Conservation (phyloP, 2,888 invertebrate genomes). For the Watsonalla binaria region DNA sequence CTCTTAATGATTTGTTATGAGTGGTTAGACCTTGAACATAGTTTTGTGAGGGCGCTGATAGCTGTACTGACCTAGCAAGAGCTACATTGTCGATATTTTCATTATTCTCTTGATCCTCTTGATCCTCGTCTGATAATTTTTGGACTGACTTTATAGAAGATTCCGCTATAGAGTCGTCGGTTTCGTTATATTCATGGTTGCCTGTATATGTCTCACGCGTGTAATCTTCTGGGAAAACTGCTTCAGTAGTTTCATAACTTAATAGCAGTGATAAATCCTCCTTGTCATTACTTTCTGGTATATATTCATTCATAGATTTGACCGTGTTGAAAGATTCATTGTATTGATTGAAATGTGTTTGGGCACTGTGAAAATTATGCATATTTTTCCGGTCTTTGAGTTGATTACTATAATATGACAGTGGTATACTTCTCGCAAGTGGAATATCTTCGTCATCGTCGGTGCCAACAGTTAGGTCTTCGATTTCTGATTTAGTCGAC, state of each 20-base stretch:
- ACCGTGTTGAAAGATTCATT: not conserved
- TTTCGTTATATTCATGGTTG: slow-evolving; percentile 46
- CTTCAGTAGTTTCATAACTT: not conserved
- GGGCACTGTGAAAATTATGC: not conserved
- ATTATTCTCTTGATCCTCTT: slow-evolving; percentile 31
- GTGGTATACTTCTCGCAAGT: slow-evolving; percentile 20
- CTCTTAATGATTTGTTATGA: slow-evolving; percentile 28
- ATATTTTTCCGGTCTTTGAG: slow-evolving; percentile 9
- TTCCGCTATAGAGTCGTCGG: slow-evolving; percentile 51
- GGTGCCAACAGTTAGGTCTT: slow-evolving; percentile 12
- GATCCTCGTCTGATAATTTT: slow-evolving; percentile 27
- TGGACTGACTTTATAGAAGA: slow-evolving; percentile 41
- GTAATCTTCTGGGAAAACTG: not conserved
- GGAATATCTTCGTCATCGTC: slow-evolving; percentile 17
- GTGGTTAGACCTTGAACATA: slow-evolving; percentile 41
- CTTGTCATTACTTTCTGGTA: not conserved
- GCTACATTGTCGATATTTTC: slow-evolving; percentile 43
- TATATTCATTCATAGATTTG: not conserved
- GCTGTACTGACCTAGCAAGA: slow-evolving; percentile 39
- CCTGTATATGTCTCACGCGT: not conserved
- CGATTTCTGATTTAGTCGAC: slow-evolving; percentile 1
- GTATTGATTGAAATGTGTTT: not conserved
- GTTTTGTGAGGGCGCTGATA: slow-evolving; percentile 44
- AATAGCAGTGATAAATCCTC: not conserved
- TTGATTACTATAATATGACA: slow-evolving; percentile 13